Evolutionary conservation across 1,140 invertebrate genomes (phyloP).

Genomic region (Atopsyche davidsoni): DNA sequence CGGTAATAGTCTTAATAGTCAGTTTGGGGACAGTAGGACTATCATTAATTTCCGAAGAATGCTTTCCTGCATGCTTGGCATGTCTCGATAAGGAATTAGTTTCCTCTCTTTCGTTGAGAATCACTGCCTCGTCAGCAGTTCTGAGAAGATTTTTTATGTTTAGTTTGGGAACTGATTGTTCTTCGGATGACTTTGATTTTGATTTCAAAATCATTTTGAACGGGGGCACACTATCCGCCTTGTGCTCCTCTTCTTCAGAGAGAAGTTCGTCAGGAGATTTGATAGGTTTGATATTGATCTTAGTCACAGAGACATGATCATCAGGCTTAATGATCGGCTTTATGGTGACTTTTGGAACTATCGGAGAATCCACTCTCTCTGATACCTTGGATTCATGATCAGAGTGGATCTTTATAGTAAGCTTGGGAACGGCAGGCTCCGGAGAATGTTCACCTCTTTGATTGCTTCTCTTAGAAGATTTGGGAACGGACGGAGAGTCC

Average conservation of each 20-base stretch:
- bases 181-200: constrained; percentile 6
- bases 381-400: not conserved
- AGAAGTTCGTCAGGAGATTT: constrained; percentile 34
- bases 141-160: not conserved
- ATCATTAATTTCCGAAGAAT: constrained; percentile 4
- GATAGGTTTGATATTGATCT: constrained; percentile 40
- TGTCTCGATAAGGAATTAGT: not conserved
- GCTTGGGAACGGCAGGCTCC: constrained; percentile 34
- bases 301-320: constrained; percentile 38
- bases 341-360: constrained; percentile 2
- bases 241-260: not conserved
- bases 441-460: constrained; percentile 35
- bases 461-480: constrained; percentile 41
- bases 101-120: not conserved
- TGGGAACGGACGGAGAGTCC: constrained; percentile 34
- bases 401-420: not conserved
- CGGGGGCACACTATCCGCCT: constrained; percentile 26
- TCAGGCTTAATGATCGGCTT: constrained; percentile 33
- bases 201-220: constrained; percentile 10
- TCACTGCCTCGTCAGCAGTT: not conserved
- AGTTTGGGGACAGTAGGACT: constrained; percentile 21
- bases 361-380: not conserved
- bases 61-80: not conserved
- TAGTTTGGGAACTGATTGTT: not conserved
- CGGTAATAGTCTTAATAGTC: constrained; percentile 30